Percentiles rank a stretch among this genome's conserved stretches.
These are phyloP conservation scores for Hydrolagus affinis DNA, from an alignment of 2,113 vertebrate species.

Conservation along the genomic window DNA sequence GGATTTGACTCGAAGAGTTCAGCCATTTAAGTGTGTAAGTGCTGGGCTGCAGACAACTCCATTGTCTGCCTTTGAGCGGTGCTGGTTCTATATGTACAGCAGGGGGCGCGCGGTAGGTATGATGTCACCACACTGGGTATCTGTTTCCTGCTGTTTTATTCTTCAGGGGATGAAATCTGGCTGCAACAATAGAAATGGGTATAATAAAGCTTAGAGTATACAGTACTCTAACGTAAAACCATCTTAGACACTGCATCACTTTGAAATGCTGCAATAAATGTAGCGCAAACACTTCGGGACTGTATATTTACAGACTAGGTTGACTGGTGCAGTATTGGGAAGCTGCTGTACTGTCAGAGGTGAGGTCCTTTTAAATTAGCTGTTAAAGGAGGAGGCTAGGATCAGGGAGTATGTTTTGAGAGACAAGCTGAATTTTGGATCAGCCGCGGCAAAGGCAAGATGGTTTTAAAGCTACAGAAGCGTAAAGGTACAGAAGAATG, in stretches of 20 bases:
- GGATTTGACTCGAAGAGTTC: not conserved
- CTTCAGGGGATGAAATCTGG: not conserved
- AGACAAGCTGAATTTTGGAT: too few relatives aligned
- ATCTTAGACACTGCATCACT: not conserved
- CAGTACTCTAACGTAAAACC: not conserved
- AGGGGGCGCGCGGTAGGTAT: not conserved
- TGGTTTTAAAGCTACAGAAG: too few relatives aligned
- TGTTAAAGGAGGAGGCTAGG: too few relatives aligned
- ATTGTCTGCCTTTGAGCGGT: not conserved
- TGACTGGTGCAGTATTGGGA: too few relatives aligned
- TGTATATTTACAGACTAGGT: too few relatives aligned
- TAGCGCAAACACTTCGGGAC: too few relatives aligned
- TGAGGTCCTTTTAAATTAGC: too few relatives aligned
- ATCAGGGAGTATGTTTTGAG: too few relatives aligned
- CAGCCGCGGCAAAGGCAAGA: too few relatives aligned
- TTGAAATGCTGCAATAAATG: not conserved
- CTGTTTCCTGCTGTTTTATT: conserved; percentile 9
- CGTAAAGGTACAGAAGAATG: too few relatives aligned
- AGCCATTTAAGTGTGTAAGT: not conserved
- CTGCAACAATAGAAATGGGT: not conserved
- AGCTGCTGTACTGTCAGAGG: too few relatives aligned
- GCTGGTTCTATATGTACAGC: not conserved
- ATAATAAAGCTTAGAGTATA: not conserved
- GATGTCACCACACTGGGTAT: not conserved
- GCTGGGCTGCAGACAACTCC: not conserved